phyloP scores from a whole-genome alignment of 2,888 invertebrate species.

The Galerucella calmariensis region DNA sequence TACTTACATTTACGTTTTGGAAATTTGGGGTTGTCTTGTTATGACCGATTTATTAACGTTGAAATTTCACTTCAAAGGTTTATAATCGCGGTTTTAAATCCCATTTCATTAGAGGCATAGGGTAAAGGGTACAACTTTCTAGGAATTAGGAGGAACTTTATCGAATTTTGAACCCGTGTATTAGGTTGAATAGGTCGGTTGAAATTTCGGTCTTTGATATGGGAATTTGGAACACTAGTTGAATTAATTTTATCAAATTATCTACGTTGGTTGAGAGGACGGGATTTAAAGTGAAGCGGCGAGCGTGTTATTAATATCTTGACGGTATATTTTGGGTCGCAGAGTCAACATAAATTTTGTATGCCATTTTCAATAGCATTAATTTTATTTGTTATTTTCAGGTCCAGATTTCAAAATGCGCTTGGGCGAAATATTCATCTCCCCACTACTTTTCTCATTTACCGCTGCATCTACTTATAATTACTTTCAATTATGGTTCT shows the following conservation, averaged over 20 bases:
- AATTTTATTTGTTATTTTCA: no score
- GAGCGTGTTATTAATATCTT: neutral
- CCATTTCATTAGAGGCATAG: neutral
- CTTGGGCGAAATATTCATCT: no score
- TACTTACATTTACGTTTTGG: neutral
- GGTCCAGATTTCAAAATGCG: no score
- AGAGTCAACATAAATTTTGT: neutral
- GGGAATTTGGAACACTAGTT: slow-evolving; percentile 2
- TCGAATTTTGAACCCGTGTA: neutral
- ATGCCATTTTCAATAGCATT: no score
- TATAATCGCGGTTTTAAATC: slow-evolving; percentile 16
- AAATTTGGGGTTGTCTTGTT: neutral
- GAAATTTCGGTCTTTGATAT: slow-evolving; percentile 6
- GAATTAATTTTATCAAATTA: slow-evolving; percentile 10
- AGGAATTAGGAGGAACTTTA: slow-evolving; percentile 7
- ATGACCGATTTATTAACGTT: slow-evolving; percentile 21
- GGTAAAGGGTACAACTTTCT: slow-evolving; percentile 11
- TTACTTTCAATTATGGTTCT: no score
- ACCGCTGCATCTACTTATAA: no score
- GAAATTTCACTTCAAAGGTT: slow-evolving; percentile 25
- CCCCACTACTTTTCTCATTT: no score
- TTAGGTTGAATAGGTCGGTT: slow-evolving; percentile 4
- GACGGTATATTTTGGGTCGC: neutral
- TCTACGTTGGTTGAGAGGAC: slow-evolving; percentile 1
- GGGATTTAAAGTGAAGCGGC: neutral